These are phyloP conservation scores for Isoperla grammatica DNA, from an alignment of 2,888 invertebrate genomes.

Conservation along the genomic window DNA sequence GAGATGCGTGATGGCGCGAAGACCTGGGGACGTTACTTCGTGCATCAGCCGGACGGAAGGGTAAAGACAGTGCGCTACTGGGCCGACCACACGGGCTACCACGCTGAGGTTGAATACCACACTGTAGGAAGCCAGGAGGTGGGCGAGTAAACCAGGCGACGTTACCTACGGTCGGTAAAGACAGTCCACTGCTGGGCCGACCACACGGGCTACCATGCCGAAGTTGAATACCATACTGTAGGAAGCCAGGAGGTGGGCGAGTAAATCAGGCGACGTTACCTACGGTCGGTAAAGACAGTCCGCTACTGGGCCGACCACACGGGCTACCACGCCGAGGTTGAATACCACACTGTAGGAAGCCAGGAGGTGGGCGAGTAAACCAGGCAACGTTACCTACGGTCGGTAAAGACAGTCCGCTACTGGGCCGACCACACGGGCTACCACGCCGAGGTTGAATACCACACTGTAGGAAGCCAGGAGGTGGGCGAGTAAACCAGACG, in stretches of 20 bases:
- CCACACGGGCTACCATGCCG: slow-evolving; percentile 31
- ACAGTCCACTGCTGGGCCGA: slow-evolving; percentile 33
- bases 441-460: slow-evolving; percentile 32
- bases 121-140: too few species aligned
- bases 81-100: slow-evolving; percentile 32
- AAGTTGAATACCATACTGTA: slow-evolving; percentile 30
- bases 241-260: too few species aligned
- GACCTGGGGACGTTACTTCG: slow-evolving; percentile 33
- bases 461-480: too few species aligned
- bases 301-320: slow-evolving; percentile 31
- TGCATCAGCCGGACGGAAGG: slow-evolving; percentile 31
- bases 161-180: slow-evolving; percentile 32
- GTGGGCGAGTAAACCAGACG: too few species aligned
- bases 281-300: slow-evolving; percentile 32
- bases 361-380: slow-evolving; percentile 28
- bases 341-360: too few species aligned
- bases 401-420: slow-evolving; percentile 31
- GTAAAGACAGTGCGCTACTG: slow-evolving; percentile 33
- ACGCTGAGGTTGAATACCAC: slow-evolving; percentile 31
- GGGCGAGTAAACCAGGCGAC: slow-evolving; percentile 30
- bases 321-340: slow-evolving; percentile 32
- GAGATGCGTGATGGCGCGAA: slow-evolving; percentile 25
- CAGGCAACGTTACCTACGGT: slow-evolving; percentile 32
- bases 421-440: slow-evolving; percentile 32
- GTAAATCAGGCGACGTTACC: slow-evolving; percentile 31